phyloP scores from a whole-genome alignment of 2,888 invertebrate genomes.

The Agriopis marginaria region DNA sequence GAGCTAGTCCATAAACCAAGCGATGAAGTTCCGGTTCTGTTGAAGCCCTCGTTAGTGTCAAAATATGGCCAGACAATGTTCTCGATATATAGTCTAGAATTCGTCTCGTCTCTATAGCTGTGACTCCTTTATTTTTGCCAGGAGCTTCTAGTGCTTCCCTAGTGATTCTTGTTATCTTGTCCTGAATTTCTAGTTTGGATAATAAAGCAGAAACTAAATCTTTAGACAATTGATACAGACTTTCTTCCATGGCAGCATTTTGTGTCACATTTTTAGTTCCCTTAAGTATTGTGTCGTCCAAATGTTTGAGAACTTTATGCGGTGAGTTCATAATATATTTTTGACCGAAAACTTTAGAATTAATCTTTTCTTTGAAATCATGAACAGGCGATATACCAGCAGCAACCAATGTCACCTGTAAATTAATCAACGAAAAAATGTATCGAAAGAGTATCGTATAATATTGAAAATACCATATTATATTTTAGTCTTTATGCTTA shows the following conservation, averaged over 20 bases:
- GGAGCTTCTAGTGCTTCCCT: conserved; percentile 79
- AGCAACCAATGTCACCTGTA: conserved; percentile 56
- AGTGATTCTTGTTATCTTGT: conserved; percentile 80
- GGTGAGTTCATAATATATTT: conserved; percentile 65
- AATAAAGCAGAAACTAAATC: conserved; percentile 78
- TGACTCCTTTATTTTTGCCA: conserved; percentile 78
- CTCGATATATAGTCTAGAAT: conserved; percentile 81
- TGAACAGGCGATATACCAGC: conserved; percentile 79
- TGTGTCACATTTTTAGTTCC: conserved; percentile 77
- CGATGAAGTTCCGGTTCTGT: conserved; percentile 82
- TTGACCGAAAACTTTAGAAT: conserved; percentile 57
- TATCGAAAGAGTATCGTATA: neutral
- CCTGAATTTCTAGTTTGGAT: conserved; percentile 78
- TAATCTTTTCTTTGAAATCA: conserved; percentile 68
- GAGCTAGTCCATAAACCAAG: conserved; percentile 79
- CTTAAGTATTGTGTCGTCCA: conserved; percentile 71
- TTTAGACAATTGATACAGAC: conserved; percentile 76
- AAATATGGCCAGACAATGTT: conserved; percentile 76
- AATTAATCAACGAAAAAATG: conserved; percentile 30
- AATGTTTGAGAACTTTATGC: conserved; percentile 71
- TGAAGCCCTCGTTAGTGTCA: conserved; percentile 74
- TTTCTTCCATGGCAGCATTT: conserved; percentile 77
- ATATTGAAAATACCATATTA: conserved; percentile 2
- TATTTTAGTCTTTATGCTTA: conserved; percentile 28
- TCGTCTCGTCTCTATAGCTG: conserved; percentile 79